These are phyloP conservation scores for Poecilia picta DNA, from an alignment of 2,797 vertebrate genomes.

Conservation along the genomic window DNA sequence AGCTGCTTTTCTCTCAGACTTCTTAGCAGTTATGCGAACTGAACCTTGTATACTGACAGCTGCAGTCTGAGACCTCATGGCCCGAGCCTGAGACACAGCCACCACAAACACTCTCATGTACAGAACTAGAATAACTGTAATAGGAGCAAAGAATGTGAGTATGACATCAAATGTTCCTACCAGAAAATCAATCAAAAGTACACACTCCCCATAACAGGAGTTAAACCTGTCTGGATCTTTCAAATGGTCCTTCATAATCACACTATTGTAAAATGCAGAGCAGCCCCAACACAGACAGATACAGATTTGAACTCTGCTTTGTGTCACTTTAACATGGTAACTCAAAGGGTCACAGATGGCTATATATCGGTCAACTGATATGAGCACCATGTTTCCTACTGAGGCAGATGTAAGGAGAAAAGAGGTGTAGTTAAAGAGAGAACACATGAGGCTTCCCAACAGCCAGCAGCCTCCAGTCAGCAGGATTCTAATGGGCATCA, in stretches of 20 bases:
- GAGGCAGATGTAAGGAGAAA: slow-evolving; percentile 17
- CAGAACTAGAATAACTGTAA: slow-evolving; percentile 37
- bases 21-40: not conserved
- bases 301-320: not conserved
- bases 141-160: slow-evolving; percentile 47
- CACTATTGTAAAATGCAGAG: not conserved
- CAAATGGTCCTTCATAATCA: not conserved
- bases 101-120: slow-evolving; percentile 15
- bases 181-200: not conserved
- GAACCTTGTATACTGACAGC: not conserved
- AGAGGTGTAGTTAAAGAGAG: not conserved
- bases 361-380: slow-evolving; percentile 42
- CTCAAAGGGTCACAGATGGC: slow-evolving; percentile 39
- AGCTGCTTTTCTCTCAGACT: slow-evolving; percentile 57
- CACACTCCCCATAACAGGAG: not conserved
- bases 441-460: slow-evolving; percentile 2
- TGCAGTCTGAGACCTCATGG: not conserved
- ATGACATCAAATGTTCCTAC: slow-evolving; percentile 52
- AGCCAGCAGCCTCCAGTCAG: slow-evolving; percentile 42
- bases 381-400: slow-evolving; percentile 53
- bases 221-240: not conserved
- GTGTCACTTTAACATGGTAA: slow-evolving; percentile 37
- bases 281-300: slow-evolving; percentile 15
- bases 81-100: slow-evolving; percentile 21
- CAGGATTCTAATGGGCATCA: slow-evolving; percentile 4